Base-by-base conservation (phyloP, 2,888 invertebrate species). In the Euplagia quadripunctaria region DNA sequence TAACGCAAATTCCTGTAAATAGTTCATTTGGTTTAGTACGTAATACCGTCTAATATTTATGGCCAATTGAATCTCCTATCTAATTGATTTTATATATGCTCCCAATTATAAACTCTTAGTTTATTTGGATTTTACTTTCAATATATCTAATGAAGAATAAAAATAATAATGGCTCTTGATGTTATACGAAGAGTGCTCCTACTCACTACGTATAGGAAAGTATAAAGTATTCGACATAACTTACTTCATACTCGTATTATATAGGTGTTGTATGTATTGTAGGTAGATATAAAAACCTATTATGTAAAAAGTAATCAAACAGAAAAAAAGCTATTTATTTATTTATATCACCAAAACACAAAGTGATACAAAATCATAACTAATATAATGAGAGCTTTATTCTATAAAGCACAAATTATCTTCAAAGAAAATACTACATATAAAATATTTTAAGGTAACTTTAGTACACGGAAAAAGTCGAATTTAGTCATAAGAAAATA, bases 11-110 rank as follows among this genome's bases (percentile, higher is more conserved):
- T 61, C 61, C 20, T 61, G 20, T 31, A 14, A 20, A 61, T 31
- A 61, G 9, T 46, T 31, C 20, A 12, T 61, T 61, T 61, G 31
- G 12, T 31, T 31, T 31, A 49, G 17, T 68, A 42, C 17, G 63
- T 9, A 63, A 20, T 11, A 55, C 70, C 64, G 31, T 81, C 51
- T 63, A 72, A 68, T 68, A 72, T 49, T 72, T 67, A 41, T n/a
- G 79, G 71, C 31, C 72, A 81, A 76, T 79, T 82, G 55, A 73
- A 67, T 83, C 71, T 76, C 74, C 82, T 82, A 82, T 76, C 82
- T 83, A 82, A 73, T 75, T 74, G 51, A 68, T 79, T 67, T 68
- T 43, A 69, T 49, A 55, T 31, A 31, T 76, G 61, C 70, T 69
- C 68, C 51, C 67, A 69, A 49, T 55, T 20, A 58, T 71, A 65